Evolutionary conservation across 1,140 invertebrate species (phyloP).

Genomic region (Doryteuthis pealeii): DNA sequence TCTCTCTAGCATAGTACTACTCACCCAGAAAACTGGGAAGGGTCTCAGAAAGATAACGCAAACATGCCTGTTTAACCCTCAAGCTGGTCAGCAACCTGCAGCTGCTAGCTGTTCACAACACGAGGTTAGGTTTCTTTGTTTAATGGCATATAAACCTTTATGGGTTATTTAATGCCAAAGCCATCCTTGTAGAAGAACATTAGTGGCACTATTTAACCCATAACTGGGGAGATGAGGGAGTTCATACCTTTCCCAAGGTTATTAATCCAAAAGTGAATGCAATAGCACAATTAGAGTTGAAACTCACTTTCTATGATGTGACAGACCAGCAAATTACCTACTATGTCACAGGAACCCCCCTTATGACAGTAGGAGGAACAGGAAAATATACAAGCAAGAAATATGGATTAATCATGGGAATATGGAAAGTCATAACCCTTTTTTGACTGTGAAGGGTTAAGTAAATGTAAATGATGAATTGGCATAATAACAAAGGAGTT

Average conservation of each 20-base stretch:
- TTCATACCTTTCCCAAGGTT: too few relatives aligned
- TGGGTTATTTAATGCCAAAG: too few relatives aligned
- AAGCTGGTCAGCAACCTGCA: neutral
- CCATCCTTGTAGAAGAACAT: too few relatives aligned
- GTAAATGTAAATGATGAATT: neutral
- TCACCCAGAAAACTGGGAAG: neutral
- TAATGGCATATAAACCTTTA: too few relatives aligned
- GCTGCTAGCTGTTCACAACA: neutral
- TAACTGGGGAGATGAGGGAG: too few relatives aligned
- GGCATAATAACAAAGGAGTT: slow-evolving; percentile 2
- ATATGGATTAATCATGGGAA: neutral
- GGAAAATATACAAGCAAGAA: neutral
- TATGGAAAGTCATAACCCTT: neutral
- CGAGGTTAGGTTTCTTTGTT: neutral
- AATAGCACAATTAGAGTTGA: too few relatives aligned
- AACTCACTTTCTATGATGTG: too few relatives aligned
- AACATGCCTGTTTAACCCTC: neutral
- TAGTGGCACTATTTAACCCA: too few relatives aligned
- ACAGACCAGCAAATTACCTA: too few relatives aligned
- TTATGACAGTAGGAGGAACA: neutral
- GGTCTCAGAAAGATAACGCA: neutral
- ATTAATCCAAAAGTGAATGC: too few relatives aligned
- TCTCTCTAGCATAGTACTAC: neutral
- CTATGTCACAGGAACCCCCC: too few relatives aligned
- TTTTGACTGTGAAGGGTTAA: neutral